phyloP scores from a whole-genome alignment of 1,140 invertebrate genomes.

The Drosophila murphyi region DNA sequence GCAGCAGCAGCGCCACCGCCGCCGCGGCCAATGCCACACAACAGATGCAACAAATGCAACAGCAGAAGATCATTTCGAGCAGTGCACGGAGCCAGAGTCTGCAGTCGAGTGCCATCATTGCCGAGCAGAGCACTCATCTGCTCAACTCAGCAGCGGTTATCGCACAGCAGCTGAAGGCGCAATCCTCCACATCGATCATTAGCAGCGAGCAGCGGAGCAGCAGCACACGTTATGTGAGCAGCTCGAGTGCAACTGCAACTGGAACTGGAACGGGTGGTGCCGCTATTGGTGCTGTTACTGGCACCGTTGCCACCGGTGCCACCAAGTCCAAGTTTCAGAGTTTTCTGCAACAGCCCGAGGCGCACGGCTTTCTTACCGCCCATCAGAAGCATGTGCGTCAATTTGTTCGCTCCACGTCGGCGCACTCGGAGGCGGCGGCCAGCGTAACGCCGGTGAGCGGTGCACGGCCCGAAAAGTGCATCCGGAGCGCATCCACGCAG shows the following conservation, averaged over 20 bases:
- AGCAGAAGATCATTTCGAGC: slow-evolving; percentile 75
- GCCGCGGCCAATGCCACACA: not conserved
- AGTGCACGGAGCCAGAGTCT: slow-evolving; percentile 79
- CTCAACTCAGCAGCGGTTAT: slow-evolving; percentile 45
- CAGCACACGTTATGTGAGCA: slow-evolving; percentile 55
- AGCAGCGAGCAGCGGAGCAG: slow-evolving; percentile 71
- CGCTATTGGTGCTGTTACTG: slow-evolving; percentile 1
- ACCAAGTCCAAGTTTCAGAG: slow-evolving; percentile 77
- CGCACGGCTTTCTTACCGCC: slow-evolving; percentile 72
- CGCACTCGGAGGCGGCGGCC: slow-evolving; percentile 81
- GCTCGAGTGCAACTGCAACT: slow-evolving; percentile 19
- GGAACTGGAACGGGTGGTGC: not conserved
- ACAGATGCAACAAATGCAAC: slow-evolving; percentile 27
- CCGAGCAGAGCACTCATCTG: slow-evolving; percentile 53
- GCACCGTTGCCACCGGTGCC: not conserved
- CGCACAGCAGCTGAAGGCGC: slow-evolving; percentile 76
- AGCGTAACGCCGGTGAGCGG: slow-evolving; percentile 41
- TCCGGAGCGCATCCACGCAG: slow-evolving; percentile 82
- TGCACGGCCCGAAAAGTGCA: slow-evolving; percentile 74
- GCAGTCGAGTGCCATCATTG: slow-evolving; percentile 75
- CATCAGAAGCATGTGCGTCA: slow-evolving; percentile 84
- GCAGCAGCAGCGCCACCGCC: slow-evolving; percentile 5
- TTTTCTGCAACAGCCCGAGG: slow-evolving; percentile 81
- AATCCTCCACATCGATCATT: slow-evolving; percentile 81
- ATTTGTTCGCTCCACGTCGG: slow-evolving; percentile 83